These are phyloP conservation scores for Brachyistius frenatus DNA, from an alignment of 2,113 vertebrate genomes.

Conservation along the genomic window DNA sequence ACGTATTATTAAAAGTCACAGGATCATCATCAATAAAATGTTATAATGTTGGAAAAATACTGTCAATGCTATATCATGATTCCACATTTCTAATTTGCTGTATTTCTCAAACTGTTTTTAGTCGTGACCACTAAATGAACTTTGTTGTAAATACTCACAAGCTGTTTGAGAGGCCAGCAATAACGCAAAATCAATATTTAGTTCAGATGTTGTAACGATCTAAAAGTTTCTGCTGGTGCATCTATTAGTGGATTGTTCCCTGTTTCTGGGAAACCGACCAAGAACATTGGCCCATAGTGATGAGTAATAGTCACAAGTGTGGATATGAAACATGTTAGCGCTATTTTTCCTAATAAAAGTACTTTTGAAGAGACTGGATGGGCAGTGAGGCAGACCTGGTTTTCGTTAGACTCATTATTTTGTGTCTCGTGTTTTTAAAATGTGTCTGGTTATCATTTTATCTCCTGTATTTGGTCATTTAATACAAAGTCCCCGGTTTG, in stretches of 20 bases:
- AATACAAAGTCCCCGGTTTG: neutral
- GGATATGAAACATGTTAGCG: slow-evolving; percentile 12
- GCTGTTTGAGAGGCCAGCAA: slow-evolving; percentile 16
- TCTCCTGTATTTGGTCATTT: neutral
- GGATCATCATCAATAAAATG: too few relatives aligned
- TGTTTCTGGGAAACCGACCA: slow-evolving; percentile 59
- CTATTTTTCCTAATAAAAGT: neutral
- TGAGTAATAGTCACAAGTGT: slow-evolving; percentile 42
- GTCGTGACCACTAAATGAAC: neutral
- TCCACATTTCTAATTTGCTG: too few relatives aligned
- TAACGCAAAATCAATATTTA: slow-evolving; percentile 44
- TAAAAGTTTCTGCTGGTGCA: slow-evolving; percentile 24
- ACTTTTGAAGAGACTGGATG: slow-evolving; percentile 12
- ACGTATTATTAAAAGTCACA: too few relatives aligned
- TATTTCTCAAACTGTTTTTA: neutral
- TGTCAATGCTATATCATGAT: too few relatives aligned
- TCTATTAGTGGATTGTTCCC: slow-evolving; percentile 51
- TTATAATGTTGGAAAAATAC: too few relatives aligned
- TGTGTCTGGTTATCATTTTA: neutral
- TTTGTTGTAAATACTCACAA: slow-evolving; percentile 2
- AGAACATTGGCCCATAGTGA: slow-evolving; percentile 33
- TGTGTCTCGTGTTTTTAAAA: neutral
- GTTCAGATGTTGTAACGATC: slow-evolving; percentile 32
- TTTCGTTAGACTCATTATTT: neutral
- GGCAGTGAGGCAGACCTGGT: neutral